A percentile compares a stretch with the other conserved stretches of the same genome.
Conservation (phyloP, 2,888 invertebrate genomes). For the Leuctra nigra region DNA sequence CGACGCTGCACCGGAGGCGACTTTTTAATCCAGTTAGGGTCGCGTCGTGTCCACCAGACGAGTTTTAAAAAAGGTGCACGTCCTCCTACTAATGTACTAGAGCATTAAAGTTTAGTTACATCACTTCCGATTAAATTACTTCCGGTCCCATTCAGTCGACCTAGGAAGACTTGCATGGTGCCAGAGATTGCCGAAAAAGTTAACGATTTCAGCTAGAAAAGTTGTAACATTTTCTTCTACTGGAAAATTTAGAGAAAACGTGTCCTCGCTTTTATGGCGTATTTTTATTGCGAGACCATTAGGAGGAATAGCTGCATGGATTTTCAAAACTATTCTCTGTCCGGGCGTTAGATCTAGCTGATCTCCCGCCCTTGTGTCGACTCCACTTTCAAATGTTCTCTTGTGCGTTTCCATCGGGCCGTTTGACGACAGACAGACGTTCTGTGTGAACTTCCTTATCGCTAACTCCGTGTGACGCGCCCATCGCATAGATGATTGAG, state of each 20-base stretch:
- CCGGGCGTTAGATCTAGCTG: too few species aligned
- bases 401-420: too few species aligned
- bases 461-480: background rate
- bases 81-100: conserved; percentile 5
- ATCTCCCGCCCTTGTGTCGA: too few species aligned
- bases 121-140: conserved; percentile 8
- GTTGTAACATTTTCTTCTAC: background rate
- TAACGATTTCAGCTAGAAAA: background rate
- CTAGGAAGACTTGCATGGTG: too few species aligned
- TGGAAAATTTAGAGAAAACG: background rate
- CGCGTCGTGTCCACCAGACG: background rate
- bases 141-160: conserved; percentile 1
- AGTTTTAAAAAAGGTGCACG: background rate
- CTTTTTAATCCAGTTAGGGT: background rate
- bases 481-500: conserved; percentile 1
- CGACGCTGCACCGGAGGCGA: too few species aligned
- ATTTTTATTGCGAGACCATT: too few species aligned
- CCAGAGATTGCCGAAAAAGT: background rate
- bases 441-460: too few species aligned
- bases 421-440: too few species aligned
- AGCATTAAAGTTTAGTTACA: conserved; percentile 17
- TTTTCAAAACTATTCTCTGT: too few species aligned
- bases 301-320: too few species aligned
- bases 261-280: too few species aligned
- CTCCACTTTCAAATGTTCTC: too few species aligned